Evolutionary conservation across 2,888 invertebrate species (phyloP).

Genomic region (Drosophila affinis): DNA sequence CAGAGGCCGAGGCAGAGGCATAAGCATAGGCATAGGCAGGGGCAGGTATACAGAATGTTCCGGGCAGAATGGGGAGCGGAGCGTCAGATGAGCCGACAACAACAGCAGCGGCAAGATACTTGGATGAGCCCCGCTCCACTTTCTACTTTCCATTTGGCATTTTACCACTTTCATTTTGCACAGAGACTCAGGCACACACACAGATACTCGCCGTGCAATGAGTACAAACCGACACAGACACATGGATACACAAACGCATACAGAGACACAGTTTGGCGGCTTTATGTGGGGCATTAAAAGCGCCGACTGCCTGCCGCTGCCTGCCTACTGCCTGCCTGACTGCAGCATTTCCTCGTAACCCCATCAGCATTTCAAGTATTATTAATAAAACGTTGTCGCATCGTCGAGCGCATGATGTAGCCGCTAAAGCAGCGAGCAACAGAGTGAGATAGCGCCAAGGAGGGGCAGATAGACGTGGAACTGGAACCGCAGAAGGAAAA

Average conservation of each 20-base stretch:
- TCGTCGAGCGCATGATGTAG: constrained; percentile 46
- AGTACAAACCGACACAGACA: background rate
- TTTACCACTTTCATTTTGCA: constrained; percentile 21
- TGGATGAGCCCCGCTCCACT: constrained; percentile 21
- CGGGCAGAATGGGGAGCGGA: too few relatives aligned
- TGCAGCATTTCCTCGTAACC: constrained; percentile 48
- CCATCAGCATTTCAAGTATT: constrained; percentile 53
- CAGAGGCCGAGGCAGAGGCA: background rate
- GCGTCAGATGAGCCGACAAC: too few relatives aligned
- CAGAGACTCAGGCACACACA: constrained; percentile 9
- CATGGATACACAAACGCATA: background rate
- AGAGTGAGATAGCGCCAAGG: constrained; percentile 5
- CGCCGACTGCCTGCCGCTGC: constrained; percentile 17
- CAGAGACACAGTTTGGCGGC: constrained; percentile 20
- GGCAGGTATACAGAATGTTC: constrained; percentile 2
- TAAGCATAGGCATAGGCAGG: too few relatives aligned
- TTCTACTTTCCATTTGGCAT: constrained; percentile 13
- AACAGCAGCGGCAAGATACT: background rate
- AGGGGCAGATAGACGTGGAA: background rate
- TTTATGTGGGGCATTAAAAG: constrained; percentile 51
- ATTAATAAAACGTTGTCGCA: constrained; percentile 52
- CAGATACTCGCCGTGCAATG: background rate
- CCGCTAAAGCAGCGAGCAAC: constrained; percentile 11
- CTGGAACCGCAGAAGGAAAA: background rate
- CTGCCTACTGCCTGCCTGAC: constrained; percentile 11